Percentiles rank a stretch among this genome's conserved stretches.
Evolutionary conservation across 1,140 invertebrate species (phyloP).

Genomic region (Chrysopa pallens): DNA sequence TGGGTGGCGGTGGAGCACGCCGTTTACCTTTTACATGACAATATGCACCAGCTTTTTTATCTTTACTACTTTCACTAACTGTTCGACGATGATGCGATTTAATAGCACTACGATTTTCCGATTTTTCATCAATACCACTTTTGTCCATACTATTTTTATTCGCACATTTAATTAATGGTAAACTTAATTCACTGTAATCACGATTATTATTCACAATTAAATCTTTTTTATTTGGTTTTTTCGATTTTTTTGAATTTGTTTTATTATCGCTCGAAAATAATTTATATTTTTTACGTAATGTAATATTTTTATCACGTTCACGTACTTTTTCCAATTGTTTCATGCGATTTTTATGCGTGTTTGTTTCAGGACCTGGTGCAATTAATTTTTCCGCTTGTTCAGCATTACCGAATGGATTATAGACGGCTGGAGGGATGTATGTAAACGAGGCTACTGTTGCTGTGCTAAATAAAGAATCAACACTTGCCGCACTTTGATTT

Average conservation of each 20-base stretch:
- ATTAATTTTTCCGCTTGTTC: constrained; percentile 22
- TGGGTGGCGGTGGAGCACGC: constrained; percentile 48
- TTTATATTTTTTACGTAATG: constrained; percentile 40
- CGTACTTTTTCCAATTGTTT: constrained; percentile 33
- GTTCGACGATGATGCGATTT: constrained; percentile 23
- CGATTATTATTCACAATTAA: constrained; percentile 20
- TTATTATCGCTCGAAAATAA: constrained; percentile 30
- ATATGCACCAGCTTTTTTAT: constrained; percentile 23
- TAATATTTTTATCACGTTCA: constrained; percentile 34
- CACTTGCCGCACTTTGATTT: constrained; percentile 16
- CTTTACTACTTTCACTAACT: constrained; percentile 32
- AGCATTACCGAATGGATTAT: constrained; percentile 23
- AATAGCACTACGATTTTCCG: constrained; percentile 6
- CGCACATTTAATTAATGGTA: constrained; percentile 24
- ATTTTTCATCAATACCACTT: constrained; percentile 9
- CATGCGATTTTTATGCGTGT: constrained; percentile 38
- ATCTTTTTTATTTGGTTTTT: constrained; percentile 11
- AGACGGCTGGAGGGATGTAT: constrained; percentile 34
- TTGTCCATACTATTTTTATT: constrained; percentile 2
- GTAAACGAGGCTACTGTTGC: constrained; percentile 52
- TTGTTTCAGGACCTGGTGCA: constrained; percentile 29
- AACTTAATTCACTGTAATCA: constrained; percentile 31
- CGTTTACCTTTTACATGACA: constrained; percentile 55
- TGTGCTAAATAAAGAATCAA: constrained; percentile 40
- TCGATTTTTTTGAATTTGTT: constrained; percentile 7